Base-by-base conservation (phyloP, 2,797 vertebrate species). In the Ctenopoma kingsleyae region DNA sequence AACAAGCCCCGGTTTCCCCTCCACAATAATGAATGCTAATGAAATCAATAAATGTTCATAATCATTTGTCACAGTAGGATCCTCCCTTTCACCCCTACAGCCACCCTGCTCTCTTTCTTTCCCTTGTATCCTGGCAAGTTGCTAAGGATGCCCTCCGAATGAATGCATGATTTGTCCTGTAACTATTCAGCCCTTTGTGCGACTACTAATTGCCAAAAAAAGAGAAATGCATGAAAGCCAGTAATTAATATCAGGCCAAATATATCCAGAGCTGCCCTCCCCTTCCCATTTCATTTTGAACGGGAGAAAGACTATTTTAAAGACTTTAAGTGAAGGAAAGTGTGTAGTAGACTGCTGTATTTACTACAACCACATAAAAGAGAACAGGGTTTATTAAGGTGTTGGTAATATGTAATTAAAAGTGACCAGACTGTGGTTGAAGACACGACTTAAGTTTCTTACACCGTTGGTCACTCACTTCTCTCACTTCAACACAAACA, bases 11-110 rank as follows among this genome's bases (percentile, higher is more conserved):
- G 35, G 40, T 65, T 63, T 32, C 57, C 60, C 40, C 53, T 54
- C 22, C 1, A 10, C 58, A 49, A 78, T 81, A 91, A 93, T 87
- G 89, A 93, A 92, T 91, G 92, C 88, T 92, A 94, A 95, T 93
- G 73, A 87, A 92, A 93, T 94, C 90, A 90, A 93, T 93, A 93
- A 94, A 92, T 84, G 85, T 86, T 93, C 88, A 93, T 88, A 93
- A 90, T 89, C 85, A 84, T 94, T 92, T 88, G 87, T 93, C 91
- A 90, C 87, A 91, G 89, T 76, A 67, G 71, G 84, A 74, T 84
- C 70, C 67, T 87, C 73, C 81, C 68, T 71, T 81, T 68, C 52
- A 35, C 53, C 64, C 51, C 41, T 72, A 7, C 20, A 67, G 40
- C 69, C 80, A 69, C 66, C 67, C 48, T 15, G 53, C 63, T 43